Base-by-base conservation (phyloP, 1,140 invertebrate species). In the Proctacanthus coquilletti region DNA sequence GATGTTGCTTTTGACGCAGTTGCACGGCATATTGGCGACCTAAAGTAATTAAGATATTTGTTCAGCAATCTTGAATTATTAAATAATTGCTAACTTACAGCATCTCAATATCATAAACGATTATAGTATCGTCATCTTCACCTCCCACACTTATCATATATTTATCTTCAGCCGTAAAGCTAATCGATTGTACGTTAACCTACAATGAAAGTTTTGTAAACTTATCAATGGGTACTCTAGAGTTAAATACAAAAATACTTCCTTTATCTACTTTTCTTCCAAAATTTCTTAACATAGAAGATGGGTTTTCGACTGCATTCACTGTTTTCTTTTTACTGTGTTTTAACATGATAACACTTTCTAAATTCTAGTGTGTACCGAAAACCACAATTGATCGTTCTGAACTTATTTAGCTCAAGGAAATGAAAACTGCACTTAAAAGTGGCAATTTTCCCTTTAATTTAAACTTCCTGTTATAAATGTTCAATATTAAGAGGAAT, bases 141-240 rank as follows among this genome's bases (percentile, higher is more conserved):
- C 89, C 89, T 11, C 89, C 89, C 21, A 93, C 66, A 3, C 84
- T 86, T 21, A 88, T 72, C 35, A 92, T 63, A 56, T 78, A 91
- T 30, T 70, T 69, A 42, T 84, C 83, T 54, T 84, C 74, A 18
- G 71, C 68, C 1, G 86, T 83, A 55, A 94, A 92, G 11, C 71
- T 68, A 9, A 93, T 62, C 8, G 80, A 72, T 63, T 91, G 79
- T 0, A 93, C 76, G 32, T 83, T 74, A 0, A 78, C 77, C 60
- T 65, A 19, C 6, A 8, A 34, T 5, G 19, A 39, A 2, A 20
- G n/a, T n/a, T n/a, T n/a, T n/a, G n/a, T n/a, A n/a, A n/a, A n/a
- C n/a, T n/a, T n/a, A n/a, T n/a, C n/a, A n/a, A n/a, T n/a, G n/a
- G n/a, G n/a, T n/a, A n/a, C n/a, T n/a, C n/a, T n/a, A n/a, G n/a